A percentile compares a stretch with the other conserved stretches of the same genome.
Conservation (phyloP, 2,113 vertebrate species). For the Actenoides lindsayi region DNA sequence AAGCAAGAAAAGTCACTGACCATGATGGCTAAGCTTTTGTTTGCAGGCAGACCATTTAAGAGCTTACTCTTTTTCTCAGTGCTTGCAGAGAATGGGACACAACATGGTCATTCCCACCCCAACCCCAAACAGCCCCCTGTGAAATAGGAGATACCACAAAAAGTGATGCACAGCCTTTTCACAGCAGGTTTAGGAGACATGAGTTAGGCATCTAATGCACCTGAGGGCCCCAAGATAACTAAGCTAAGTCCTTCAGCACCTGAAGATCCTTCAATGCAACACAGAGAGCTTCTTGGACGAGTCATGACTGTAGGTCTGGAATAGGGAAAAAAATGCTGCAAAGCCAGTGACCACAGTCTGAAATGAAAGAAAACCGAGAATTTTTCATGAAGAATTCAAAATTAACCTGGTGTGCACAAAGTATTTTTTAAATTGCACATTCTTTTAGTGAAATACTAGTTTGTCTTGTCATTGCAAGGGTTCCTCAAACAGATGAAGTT, state of each 20-base stretch:
- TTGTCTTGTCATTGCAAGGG: neutral
- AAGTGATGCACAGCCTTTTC: neutral
- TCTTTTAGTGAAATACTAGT: neutral
- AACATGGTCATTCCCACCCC: neutral
- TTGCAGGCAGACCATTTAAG: neutral
- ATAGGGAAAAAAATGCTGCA: neutral
- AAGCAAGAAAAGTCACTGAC: neutral
- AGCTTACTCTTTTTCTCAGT: neutral
- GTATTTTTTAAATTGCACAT: neutral
- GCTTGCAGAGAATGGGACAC: neutral
- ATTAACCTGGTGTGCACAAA: neutral
- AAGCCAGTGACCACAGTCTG: neutral
- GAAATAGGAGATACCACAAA: neutral
- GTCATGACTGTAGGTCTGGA: neutral
- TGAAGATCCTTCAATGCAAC: neutral
- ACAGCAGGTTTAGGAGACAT: neutral
- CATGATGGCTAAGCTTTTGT: neutral
- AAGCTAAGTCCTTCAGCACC: neutral
- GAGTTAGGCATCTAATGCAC: neutral
- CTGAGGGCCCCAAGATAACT: rapidly evolving
- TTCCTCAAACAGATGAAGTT: neutral
- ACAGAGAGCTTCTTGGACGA: neutral
- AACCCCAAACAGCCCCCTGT: neutral
- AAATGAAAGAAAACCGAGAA: neutral
- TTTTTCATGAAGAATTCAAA: neutral